Percentiles rank a stretch among this genome's conserved stretches.
phyloP scores from a whole-genome alignment of 2,888 invertebrate species.

The Drosophila koepferae region DNA sequence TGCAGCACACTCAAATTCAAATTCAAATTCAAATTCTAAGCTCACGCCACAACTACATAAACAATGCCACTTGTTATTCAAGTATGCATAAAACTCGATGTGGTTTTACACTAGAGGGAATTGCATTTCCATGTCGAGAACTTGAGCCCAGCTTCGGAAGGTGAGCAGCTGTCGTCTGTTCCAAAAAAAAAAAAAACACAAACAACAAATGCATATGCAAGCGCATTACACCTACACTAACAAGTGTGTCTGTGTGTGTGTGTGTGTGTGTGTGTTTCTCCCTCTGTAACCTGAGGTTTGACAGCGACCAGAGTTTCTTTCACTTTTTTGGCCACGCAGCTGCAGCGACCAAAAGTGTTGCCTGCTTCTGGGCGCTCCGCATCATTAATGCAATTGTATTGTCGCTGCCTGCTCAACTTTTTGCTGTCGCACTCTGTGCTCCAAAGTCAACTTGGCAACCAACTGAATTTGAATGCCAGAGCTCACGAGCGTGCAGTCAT shows the following conservation, averaged over 20 bases:
- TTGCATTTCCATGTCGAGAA: constrained; percentile 34
- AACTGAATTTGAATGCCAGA: constrained; percentile 47
- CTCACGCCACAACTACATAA: constrained; percentile 1
- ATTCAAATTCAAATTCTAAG: constrained; percentile 1
- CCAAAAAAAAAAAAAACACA: constrained; percentile 5
- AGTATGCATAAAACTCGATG: constrained; percentile 36
- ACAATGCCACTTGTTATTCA: constrained; percentile 39
- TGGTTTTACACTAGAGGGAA: constrained; percentile 24
- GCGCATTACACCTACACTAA: constrained; percentile 9
- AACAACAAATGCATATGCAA: constrained; percentile 49
- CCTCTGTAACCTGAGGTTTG: constrained; percentile 17
- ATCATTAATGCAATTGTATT: constrained; percentile 73
- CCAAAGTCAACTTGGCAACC: constrained; percentile 52
- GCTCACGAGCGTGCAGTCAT: constrained; percentile 18
- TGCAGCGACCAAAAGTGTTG: constrained; percentile 46
- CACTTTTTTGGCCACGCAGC: constrained; percentile 29
- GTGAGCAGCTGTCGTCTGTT: constrained; percentile 34
- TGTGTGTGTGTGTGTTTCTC: not conserved
- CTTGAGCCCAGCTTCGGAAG: constrained; percentile 29
- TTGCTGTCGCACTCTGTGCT: constrained; percentile 32
- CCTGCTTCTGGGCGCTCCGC: constrained; percentile 51
- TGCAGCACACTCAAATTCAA: not conserved
- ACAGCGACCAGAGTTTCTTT: constrained; percentile 7
- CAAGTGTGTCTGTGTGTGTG: not conserved
- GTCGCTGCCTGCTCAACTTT: constrained; percentile 46